Conservation (phyloP, 2,797 vertebrate species). For the Melanogrammus aeglefinus region DNA sequence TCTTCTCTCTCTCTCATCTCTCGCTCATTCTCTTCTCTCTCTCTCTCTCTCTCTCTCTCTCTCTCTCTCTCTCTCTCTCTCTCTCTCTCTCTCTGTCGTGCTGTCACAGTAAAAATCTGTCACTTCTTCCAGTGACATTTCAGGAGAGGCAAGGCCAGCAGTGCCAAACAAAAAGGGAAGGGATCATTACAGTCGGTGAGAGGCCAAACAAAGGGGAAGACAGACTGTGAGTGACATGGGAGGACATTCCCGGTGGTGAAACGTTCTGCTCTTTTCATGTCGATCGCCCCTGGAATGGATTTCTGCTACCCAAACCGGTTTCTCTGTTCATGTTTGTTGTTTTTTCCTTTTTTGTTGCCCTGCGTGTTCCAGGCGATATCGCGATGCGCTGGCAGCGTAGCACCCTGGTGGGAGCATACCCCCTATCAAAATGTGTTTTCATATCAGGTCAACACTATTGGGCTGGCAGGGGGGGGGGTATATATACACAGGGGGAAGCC, state of each 20-base stretch:
- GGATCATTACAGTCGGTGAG: neutral
- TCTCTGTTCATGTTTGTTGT: neutral
- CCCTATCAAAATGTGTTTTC: no score
- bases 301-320: neutral
- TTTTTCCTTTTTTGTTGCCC: no score
- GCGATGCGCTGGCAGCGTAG: no score
- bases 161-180: slow-evolving; percentile 1
- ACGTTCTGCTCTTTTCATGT: slow-evolving; percentile 31
- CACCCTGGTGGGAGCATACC: no score
- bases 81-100: slow-evolving; percentile 1
- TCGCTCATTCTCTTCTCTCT: neutral
- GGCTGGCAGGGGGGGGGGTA: no score
- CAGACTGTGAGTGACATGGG: slow-evolving; percentile 45
- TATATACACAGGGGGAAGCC: no score
- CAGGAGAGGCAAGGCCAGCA: slow-evolving; percentile 49
- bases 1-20: neutral
- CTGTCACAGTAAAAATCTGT: slow-evolving; percentile 24
- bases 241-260: slow-evolving; percentile 47
- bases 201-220: slow-evolving; percentile 55
- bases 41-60: neutral
- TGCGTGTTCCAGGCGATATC: no score
- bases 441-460: no score
- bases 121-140: slow-evolving; percentile 48
- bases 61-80: neutral
- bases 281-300: slow-evolving; percentile 19